These are phyloP conservation scores for Lerema accius DNA, from an alignment of 1,140 invertebrate genomes.

Conservation along the genomic window DNA sequence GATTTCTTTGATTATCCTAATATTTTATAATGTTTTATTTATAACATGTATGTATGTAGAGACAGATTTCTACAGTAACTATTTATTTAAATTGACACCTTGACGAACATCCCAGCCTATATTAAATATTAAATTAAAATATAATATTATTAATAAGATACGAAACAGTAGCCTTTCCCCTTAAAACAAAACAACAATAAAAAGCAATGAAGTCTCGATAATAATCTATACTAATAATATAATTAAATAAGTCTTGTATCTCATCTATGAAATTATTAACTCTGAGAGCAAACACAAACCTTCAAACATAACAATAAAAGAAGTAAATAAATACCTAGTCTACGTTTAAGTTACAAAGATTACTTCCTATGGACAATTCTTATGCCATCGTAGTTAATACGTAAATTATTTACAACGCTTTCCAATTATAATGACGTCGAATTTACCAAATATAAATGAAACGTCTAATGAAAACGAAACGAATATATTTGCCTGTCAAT, in stretches of 20 bases:
- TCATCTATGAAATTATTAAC: conserved; percentile 40
- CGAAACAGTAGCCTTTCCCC: conserved; percentile 46
- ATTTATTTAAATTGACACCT: conserved; percentile 57
- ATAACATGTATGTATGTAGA: conserved; percentile 75
- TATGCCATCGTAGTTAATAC: conserved; percentile 30
- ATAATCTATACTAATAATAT: conserved; percentile 45
- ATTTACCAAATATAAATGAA: conserved; percentile 13
- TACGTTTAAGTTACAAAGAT: conserved; percentile 28
- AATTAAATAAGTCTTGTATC: conserved; percentile 69
- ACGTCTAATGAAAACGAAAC: conserved; percentile 3
- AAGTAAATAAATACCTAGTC: conserved; percentile 14
- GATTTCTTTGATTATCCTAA: conserved; percentile 42
- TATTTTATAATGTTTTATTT: conserved; percentile 38
- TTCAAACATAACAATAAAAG: conserved; percentile 20
- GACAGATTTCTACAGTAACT: conserved; percentile 38
- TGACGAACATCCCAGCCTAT: conserved; percentile 61
- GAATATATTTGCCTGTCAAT: conserved; percentile 29
- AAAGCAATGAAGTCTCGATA: conserved; percentile 29
- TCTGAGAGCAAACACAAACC: conserved; percentile 13
- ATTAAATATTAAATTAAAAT: conserved; percentile 40
- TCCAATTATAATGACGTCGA: conserved; percentile 16
- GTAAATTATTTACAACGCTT: conserved; percentile 40
- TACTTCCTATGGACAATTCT: conserved; percentile 39
- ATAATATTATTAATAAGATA: conserved; percentile 31
- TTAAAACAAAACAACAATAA: conserved; percentile 34